Conservation (phyloP, 2,888 invertebrate genomes). For the Lathronympha strigana region DNA sequence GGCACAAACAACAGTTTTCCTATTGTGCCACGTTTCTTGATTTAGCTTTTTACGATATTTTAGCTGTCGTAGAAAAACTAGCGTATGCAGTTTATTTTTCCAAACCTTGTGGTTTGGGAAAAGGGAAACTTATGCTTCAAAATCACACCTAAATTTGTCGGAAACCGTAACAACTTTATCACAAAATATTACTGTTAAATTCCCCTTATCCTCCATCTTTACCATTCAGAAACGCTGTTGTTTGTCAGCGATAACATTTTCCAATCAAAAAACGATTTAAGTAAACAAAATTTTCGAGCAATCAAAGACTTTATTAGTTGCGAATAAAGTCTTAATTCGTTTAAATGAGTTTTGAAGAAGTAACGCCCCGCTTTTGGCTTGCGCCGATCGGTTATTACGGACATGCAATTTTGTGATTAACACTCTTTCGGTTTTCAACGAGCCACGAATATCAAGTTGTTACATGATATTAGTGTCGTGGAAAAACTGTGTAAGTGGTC, state of each 20-base stretch:
- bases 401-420: conserved; percentile 43
- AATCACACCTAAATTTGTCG: conserved; percentile 6
- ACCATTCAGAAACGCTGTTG: conserved; percentile 22
- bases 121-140: too few species aligned
- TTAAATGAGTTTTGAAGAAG: neutral
- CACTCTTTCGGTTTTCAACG: conserved; percentile 40
- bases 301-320: neutral
- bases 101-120: too few species aligned
- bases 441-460: conserved; percentile 16
- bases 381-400: conserved; percentile 35
- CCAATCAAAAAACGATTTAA: neutral
- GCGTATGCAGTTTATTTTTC: too few species aligned
- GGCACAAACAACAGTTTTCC: too few species aligned
- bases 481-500: neutral
- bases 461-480: conserved; percentile 6
- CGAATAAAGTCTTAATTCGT: neutral
- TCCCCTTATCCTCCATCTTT: conserved; percentile 19
- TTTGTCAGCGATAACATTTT: conserved; percentile 23
- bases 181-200: conserved; percentile 21
- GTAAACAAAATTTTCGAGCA: neutral
- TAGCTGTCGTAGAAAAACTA: too few species aligned
- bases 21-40: too few species aligned
- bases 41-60: too few species aligned
- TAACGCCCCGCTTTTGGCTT: conserved; percentile 10
- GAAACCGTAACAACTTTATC: conserved; percentile 12